Conservation (phyloP, 2,888 invertebrate species). For the Eupithecia centaureata region DNA sequence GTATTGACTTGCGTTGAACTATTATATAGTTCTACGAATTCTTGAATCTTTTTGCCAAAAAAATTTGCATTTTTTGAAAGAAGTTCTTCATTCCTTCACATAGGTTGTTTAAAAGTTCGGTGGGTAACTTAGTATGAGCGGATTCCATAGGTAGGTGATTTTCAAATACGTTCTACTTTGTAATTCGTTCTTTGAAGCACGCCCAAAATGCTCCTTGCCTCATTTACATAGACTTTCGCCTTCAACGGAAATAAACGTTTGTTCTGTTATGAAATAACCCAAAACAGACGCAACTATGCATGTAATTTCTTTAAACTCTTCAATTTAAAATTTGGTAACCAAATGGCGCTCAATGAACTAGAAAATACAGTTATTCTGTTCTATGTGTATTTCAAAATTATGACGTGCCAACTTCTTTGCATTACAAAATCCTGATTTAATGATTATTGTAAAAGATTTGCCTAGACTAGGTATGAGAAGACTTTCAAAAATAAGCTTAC, state of each 20-base stretch:
- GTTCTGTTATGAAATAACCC: constrained; percentile 55
- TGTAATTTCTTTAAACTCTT: constrained; percentile 49
- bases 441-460: neutral
- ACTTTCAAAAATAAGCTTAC: constrained; percentile 13
- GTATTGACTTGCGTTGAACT: neutral
- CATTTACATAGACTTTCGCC: constrained; percentile 64
- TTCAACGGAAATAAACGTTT: constrained; percentile 64
- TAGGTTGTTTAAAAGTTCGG: neutral
- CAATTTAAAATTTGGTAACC: constrained; percentile 53
- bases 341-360: constrained; percentile 30
- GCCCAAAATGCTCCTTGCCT: constrained; percentile 52
- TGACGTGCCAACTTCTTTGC: neutral
- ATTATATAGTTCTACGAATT: neutral
- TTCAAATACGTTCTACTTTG: constrained; percentile 17
- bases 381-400: neutral
- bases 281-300: constrained; percentile 50
- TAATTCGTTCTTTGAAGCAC: constrained; percentile 27
- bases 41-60: too few relatives aligned
- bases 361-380: constrained; percentile 19
- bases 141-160: constrained; percentile 3
- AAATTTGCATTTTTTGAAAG: neutral
- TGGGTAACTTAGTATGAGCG: too few relatives aligned
- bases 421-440: neutral
- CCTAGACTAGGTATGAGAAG: neutral
- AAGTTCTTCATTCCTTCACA: neutral